Evolutionary conservation across 2,113 vertebrate genomes (phyloP), one percentile per base, ranked within the genome.

Genomic region (Tyto alba): DNA sequence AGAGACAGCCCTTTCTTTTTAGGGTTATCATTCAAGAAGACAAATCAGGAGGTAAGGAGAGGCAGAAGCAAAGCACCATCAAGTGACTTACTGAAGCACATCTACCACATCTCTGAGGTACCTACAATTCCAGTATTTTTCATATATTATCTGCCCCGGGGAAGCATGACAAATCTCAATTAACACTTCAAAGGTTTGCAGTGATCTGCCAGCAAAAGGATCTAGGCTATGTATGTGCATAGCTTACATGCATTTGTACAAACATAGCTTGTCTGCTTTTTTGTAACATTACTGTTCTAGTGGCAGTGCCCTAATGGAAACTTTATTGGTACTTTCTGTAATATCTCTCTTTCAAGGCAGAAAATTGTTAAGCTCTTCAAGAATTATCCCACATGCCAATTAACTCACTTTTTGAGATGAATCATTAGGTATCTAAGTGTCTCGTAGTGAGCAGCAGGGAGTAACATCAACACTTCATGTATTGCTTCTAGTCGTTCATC

Each of bases 371-470:
- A 77, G 48, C 69, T 96, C 38, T 80, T 74, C 57, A 91, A 91
- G 63, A 64, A 76, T 84, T 72, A 88, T 68, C 53, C 78, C 63
- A 59, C 26, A 13, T 71, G 93, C 43, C 94, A 94, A 95, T 63
- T 68, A 53, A 82, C 98, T 97, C 94, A 99, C 99, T 99, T 99
- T 97, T 99, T 99, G 80, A 99, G 99, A 95, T 99, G 99, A 96
- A 99, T 99, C 99, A 99, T 99, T 92, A 99, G 98, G 97, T 99
- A 99, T 72, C 99, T 98, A 62, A 99, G 98, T 30, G 99, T 99
- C 98, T 99, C 99, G 0, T 99, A 99, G 97, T 99, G 99, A 71
- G 99, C 99, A 14, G 99, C 99, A 38, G 99, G 99, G 92, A 99
- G 99, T 94, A 99, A 97, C 97, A 99, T 97, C 96, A 99, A 95